Evolutionary conservation across 2,888 invertebrate genomes (phyloP).

Genomic region (Tolmerus cingulatus): DNA sequence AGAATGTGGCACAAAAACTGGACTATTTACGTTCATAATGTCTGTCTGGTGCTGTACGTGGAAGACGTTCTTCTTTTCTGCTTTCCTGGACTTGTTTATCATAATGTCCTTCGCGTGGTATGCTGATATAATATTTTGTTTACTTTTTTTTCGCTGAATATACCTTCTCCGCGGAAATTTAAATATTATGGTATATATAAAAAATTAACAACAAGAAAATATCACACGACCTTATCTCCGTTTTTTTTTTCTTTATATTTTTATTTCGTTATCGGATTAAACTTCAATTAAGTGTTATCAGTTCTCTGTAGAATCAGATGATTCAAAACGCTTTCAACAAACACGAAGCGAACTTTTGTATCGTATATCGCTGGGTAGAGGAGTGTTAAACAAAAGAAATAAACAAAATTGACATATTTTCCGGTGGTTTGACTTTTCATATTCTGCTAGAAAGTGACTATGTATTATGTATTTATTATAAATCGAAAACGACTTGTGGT

Average conservation of each 20-base stretch:
- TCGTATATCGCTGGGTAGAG: background rate
- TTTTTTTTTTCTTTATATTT: background rate
- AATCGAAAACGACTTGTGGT: background rate
- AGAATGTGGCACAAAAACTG: conserved; percentile 18
- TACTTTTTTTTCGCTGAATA: background rate
- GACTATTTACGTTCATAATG: conserved; percentile 27
- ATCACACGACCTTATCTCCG: background rate
- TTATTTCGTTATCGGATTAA: background rate
- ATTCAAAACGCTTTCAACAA: conserved; percentile 5
- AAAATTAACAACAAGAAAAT: background rate
- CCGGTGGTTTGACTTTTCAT: conserved; percentile 9
- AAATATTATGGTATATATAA: background rate
- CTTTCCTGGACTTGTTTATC: background rate
- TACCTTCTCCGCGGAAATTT: background rate
- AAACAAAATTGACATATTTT: conserved; percentile 15
- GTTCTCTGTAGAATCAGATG: conserved; percentile 24
- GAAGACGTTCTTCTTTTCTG: background rate
- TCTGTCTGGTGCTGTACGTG: background rate
- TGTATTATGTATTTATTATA: background rate
- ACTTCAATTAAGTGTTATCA: conserved; percentile 19
- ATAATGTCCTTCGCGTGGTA: background rate
- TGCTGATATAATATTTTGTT: background rate
- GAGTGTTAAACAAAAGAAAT: conserved; percentile 2
- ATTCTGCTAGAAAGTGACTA: background rate
- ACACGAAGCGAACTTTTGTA: background rate